phyloP scores from a whole-genome alignment of 2,888 invertebrate species.

The Drosophila rellima region DNA sequence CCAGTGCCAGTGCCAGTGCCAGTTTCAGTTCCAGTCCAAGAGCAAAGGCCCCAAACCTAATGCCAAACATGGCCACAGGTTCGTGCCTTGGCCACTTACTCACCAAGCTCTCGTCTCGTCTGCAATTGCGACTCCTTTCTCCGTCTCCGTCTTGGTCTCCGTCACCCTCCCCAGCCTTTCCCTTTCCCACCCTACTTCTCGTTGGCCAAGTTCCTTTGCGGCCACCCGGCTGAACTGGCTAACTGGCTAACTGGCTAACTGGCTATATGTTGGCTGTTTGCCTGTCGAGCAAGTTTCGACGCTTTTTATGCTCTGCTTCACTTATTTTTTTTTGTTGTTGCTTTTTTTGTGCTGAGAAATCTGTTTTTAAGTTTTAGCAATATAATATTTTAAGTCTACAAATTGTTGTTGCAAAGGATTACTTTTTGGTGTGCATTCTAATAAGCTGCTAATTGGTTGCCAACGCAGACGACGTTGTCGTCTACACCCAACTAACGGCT shows the following conservation, averaged over 20 bases:
- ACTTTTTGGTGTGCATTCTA: constrained; percentile 73
- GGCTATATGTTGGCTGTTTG: constrained; percentile 24
- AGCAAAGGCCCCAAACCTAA: constrained; percentile 47
- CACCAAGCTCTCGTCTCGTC: constrained; percentile 39
- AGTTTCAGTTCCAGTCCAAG: constrained; percentile 3
- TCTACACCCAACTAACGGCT: constrained; percentile 55
- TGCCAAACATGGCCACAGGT: constrained; percentile 62
- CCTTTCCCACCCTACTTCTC: background rate
- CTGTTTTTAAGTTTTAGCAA: constrained; percentile 79
- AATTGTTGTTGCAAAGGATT: constrained; percentile 76
- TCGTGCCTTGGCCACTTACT: constrained; percentile 48
- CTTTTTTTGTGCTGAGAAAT: constrained; percentile 64
- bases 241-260: constrained; percentile 27
- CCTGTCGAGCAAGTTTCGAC: constrained; percentile 46
- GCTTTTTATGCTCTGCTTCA: constrained; percentile 30
- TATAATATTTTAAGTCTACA: constrained; percentile 80
- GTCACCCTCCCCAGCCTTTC: background rate
- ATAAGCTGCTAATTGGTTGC: constrained; percentile 79
- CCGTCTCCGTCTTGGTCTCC: background rate
- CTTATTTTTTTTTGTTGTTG: constrained; percentile 20
- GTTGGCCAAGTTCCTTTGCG: constrained; percentile 41
- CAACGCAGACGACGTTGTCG: constrained; percentile 56
- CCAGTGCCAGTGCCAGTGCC: background rate
- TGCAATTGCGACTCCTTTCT: constrained; percentile 42
- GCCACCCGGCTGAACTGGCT: constrained; percentile 39